These are phyloP conservation scores for Beris chalybata DNA, from an alignment of 2,888 invertebrate genomes.

Conservation along the genomic window DNA sequence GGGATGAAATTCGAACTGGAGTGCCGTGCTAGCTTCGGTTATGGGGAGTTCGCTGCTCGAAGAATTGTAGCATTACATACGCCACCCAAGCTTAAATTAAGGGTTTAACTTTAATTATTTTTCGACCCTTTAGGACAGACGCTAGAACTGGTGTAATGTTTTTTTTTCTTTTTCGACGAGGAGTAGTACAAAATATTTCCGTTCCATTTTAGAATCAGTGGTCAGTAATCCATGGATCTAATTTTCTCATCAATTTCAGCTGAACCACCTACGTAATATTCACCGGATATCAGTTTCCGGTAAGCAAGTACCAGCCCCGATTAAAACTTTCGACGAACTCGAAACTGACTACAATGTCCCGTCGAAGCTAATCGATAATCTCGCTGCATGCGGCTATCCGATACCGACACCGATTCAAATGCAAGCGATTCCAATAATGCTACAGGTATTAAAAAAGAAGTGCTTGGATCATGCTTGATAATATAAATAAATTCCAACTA, in stretches of 20 bases:
- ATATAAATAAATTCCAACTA: slow-evolving; percentile 7
- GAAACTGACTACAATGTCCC: slow-evolving; percentile 61
- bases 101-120: too few relatives aligned
- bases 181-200: too few relatives aligned
- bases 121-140: too few relatives aligned
- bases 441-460: slow-evolving; percentile 63
- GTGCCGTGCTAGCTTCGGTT: too few relatives aligned
- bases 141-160: too few relatives aligned
- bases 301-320: slow-evolving; percentile 75
- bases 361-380: slow-evolving; percentile 66
- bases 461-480: background rate
- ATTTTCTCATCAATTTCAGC: slow-evolving; percentile 55
- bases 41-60: too few relatives aligned
- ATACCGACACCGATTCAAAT: slow-evolving; percentile 89
- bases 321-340: slow-evolving; percentile 71
- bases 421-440: slow-evolving; percentile 88
- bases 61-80: too few relatives aligned
- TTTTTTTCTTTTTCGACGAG: too few relatives aligned
- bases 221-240: background rate
- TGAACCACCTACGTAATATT: slow-evolving; percentile 73
- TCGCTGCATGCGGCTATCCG: slow-evolving; percentile 69
- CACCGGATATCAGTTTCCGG: slow-evolving; percentile 80
- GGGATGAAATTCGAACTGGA: too few relatives aligned
- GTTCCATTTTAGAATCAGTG: too few relatives aligned
- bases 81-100: too few relatives aligned